Evolutionary conservation across 2,113 vertebrate genomes (phyloP).

Genomic region (Ptyas mucosa): DNA sequence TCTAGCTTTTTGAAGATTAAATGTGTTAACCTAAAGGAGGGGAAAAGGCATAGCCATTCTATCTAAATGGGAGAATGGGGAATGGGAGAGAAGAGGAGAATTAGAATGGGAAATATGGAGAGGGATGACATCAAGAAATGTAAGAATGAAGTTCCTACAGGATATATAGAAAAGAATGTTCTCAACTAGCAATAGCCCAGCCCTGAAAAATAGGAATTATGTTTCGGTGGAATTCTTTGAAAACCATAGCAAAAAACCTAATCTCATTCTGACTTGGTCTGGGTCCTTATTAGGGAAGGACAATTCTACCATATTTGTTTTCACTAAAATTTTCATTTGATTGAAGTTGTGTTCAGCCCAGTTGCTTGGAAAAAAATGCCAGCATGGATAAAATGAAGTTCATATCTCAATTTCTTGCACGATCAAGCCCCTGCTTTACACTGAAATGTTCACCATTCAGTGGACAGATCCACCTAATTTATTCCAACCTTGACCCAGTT

Average conservation of each 20-base stretch:
- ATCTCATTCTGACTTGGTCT: neutral
- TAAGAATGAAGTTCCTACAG: neutral
- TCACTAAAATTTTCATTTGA: neutral
- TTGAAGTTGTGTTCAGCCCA: neutral
- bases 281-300: neutral
- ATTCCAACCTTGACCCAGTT: slow-evolving; percentile 23
- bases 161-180: neutral
- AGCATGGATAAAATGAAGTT: neutral
- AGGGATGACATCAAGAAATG: neutral
- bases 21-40: neutral
- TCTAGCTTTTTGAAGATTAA: neutral
- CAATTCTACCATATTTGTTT: neutral
- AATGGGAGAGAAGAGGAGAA: neutral
- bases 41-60: neutral
- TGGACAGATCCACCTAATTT: slow-evolving; percentile 4
- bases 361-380: neutral
- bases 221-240: neutral
- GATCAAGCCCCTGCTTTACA: neutral
- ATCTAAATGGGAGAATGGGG: neutral
- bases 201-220: neutral
- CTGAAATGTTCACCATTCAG: neutral
- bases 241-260: neutral
- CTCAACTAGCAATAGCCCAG: neutral
- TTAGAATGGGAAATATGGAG: neutral
- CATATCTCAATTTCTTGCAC: neutral